Base-by-base conservation (phyloP, 2,888 invertebrate genomes). In the Ferdinandea cuprea region DNA sequence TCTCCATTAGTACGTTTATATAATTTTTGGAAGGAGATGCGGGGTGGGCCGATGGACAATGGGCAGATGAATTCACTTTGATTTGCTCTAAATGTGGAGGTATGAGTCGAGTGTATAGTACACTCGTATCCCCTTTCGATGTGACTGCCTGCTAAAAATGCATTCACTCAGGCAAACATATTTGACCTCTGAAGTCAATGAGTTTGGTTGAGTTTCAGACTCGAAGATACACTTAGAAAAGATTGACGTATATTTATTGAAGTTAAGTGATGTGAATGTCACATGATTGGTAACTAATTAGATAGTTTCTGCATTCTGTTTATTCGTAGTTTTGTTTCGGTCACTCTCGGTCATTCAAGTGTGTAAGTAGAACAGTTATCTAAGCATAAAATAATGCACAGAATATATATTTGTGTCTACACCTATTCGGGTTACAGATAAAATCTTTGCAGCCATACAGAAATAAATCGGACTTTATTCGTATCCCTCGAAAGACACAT, bases 241-340 rank as follows among this genome's bases (percentile, higher is more conserved):
- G 61, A 83, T 72, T 83, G 83, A 83, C 83, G 72, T 83, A 78
- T 42, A 69, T 83, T 78, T 69, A 83, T 78, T 83, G 68, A 73
- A 63, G 78, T 78, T 83, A 83, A 83, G 63, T 83, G 83, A 83
- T 83, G 83, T 83, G 83, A 78, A 83, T 83, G 78, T 83, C 78
- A 83, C 63, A 78, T 72, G 78, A 83, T 73, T 83, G 72, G 56
- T 56, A 72, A 15, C 66, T 83, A 83, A 83, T 83, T 71, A 81
- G 63, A 71, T 69, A 66, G 81, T 81, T 76, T 48, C 77, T 66
- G 71, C 77, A 81, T 66, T 77, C 44, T 71, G 8, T 59, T 77
- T 81, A 76, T 56, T 19, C 7, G 15, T 7, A 40, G 3, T n/a
- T 5, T 40, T 40, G 15, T 19, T 42, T 17, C 9, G 9, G 7